Evolutionary conservation across 1,140 invertebrate species (phyloP), one percentile per base, ranked within the genome.

Genomic region (Phenacoccus solenopsis): DNA sequence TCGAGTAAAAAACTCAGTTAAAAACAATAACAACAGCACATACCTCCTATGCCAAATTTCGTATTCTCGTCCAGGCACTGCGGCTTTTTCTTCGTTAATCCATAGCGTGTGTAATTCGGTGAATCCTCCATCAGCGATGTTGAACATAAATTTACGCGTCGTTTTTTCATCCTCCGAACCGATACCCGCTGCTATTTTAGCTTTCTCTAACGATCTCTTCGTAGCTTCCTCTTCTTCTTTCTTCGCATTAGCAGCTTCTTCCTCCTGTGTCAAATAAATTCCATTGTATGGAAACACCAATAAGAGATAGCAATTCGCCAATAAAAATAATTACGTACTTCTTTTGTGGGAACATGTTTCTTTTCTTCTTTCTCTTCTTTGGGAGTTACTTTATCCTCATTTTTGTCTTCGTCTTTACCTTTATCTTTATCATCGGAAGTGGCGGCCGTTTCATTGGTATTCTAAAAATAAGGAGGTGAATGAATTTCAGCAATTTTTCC

Each of bases 101-200:
- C 98, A 99, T 20, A 99, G 79, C 0, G 97, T 98, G 79, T 99
- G 98, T 0, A 99, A 81, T 78, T 99, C 98, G 0, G 98, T 99
- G 78, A 99, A 99, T 1, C 98, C 98, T 22, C 98, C 97, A 78
- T 99, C 98, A 38, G 96, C 96, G 77, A 99, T 99, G 76, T 99
- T 99, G 78, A 99, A 99, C 95, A 98, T 99, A 77, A 99, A 99
- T 78, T 94, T 93, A 73, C 92, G 87, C 73, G 94, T 91, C 0
- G 83, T 81, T 64, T 82, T 82, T 57, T 84, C 78, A 71, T 84
- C 81, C 70, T 84, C 82, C n/a, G 71, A 25, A 24, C 72, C 72
- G 28, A 73, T 70, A 24, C 72, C 80, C 49, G 80, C 79, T 7
- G 78, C 77, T 70, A 81, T 78, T 24, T 73, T 72, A 16, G 78